Conservation (phyloP, 2,797 vertebrate species). For the Steatocranus sp. region DNA sequence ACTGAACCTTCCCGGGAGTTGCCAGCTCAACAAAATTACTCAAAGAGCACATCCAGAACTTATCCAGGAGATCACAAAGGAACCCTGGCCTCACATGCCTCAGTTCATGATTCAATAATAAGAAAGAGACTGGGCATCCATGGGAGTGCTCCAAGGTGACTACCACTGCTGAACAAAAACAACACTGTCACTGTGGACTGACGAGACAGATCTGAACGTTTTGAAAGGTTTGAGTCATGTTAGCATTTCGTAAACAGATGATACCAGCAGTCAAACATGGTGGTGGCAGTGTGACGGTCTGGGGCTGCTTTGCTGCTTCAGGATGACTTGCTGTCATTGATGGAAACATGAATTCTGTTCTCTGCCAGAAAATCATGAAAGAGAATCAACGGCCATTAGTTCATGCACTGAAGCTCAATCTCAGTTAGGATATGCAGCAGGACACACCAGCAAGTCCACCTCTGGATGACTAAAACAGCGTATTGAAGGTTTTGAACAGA, state of each 20-base stretch:
- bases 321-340: background rate
- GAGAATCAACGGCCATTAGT: fast-evolving
- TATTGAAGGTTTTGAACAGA: background rate
- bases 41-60: background rate
- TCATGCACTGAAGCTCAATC: background rate
- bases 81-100: background rate
- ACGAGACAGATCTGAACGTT: background rate
- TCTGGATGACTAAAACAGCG: background rate
- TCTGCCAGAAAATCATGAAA: background rate
- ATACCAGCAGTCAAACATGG: background rate
- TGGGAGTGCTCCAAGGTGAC: background rate
- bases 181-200: background rate
- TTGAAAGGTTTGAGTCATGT: background rate
- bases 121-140: background rate
- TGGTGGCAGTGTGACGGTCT: fast-evolving
- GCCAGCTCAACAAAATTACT: background rate
- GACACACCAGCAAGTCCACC: background rate
- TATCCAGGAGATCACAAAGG: background rate
- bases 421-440: background rate
- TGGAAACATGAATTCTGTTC: background rate
- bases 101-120: background rate
- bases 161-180: background rate
- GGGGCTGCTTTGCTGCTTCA: background rate
- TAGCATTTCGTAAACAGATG: background rate
- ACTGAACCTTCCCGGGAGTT: background rate